These are phyloP conservation scores for Chrysolina oricalcia DNA, from an alignment of 2,888 invertebrate genomes.

Conservation along the genomic window DNA sequence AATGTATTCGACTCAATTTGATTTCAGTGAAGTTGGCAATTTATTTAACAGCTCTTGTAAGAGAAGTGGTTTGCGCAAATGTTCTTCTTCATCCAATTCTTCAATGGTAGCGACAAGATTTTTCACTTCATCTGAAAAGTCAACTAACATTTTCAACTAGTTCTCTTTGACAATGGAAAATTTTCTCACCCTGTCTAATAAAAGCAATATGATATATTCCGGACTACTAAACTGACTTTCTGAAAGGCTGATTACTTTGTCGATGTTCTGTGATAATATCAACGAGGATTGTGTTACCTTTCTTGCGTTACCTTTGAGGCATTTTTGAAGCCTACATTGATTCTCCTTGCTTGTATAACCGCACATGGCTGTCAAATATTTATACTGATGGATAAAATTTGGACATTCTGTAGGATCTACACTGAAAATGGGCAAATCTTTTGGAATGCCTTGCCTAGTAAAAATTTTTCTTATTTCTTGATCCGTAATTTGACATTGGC, in stretches of 20 bases:
- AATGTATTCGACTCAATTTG: constrained; percentile 22
- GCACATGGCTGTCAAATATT: too few relatives aligned
- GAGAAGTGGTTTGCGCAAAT: constrained; percentile 13
- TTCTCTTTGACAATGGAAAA: background rate
- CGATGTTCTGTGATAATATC: too few relatives aligned
- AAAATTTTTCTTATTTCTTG: constrained; percentile 3
- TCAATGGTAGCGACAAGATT: too few relatives aligned
- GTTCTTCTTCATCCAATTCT: constrained; percentile 9
- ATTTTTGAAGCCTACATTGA: too few relatives aligned
- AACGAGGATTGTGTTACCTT: too few relatives aligned
- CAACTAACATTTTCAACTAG: constrained; percentile 6
- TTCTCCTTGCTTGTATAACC: too few relatives aligned
- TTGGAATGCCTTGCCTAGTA: background rate
- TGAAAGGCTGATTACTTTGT: too few relatives aligned
- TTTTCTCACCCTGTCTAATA: constrained; percentile 18
- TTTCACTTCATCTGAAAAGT: constrained; percentile 23
- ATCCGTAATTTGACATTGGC: background rate
- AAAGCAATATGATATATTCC: too few relatives aligned
- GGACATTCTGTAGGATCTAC: background rate
- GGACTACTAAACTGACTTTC: too few relatives aligned
- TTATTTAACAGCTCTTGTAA: constrained; percentile 5
- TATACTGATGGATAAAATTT: too few relatives aligned
- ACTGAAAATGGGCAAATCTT: constrained; percentile 4
- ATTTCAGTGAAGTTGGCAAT: background rate
- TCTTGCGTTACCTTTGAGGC: too few relatives aligned